Percentiles rank a stretch among this genome's conserved stretches.
These are phyloP conservation scores for Isotomurus palustris DNA, from an alignment of 2,888 invertebrate species.

Conservation along the genomic window DNA sequence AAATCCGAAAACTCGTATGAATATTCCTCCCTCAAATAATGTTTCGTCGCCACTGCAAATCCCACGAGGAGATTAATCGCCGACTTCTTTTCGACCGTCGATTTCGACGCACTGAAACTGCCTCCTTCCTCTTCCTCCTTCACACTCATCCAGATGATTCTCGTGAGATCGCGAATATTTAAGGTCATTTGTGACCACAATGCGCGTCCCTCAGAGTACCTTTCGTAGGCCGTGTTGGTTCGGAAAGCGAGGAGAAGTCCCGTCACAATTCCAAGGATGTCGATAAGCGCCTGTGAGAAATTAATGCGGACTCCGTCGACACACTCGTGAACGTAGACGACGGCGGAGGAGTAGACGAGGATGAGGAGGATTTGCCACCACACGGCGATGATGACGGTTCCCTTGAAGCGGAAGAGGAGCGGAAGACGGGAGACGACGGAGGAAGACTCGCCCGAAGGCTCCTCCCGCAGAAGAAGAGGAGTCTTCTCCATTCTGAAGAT, in stretches of 20 bases:
- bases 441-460: slow-evolving; percentile 2
- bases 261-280: slow-evolving; percentile 40
- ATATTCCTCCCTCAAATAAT: slow-evolving; percentile 36
- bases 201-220: slow-evolving; percentile 23
- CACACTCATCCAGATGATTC: slow-evolving; percentile 34
- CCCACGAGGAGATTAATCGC: slow-evolving; percentile 37
- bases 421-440: slow-evolving; percentile 7
- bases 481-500: too few relatives aligned
- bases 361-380: slow-evolving; percentile 28
- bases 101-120: background rate
- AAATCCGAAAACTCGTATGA: slow-evolving; percentile 32
- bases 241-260: slow-evolving; percentile 31
- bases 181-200: slow-evolving; percentile 32
- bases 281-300: slow-evolving; percentile 34
- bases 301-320: slow-evolving; percentile 16
- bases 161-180: slow-evolving; percentile 27
- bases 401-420: slow-evolving; percentile 18
- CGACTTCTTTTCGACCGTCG: slow-evolving; percentile 29
- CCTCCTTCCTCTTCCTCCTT: slow-evolving; percentile 12
- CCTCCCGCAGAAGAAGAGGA: background rate
- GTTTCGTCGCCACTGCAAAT: slow-evolving; percentile 34
- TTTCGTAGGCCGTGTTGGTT: slow-evolving; percentile 41
- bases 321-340: slow-evolving; percentile 15
- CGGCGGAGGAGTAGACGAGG: slow-evolving; percentile 8
- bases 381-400: slow-evolving; percentile 22